Conservation (phyloP, 2,888 invertebrate genomes). For the Papilio gigon region DNA sequence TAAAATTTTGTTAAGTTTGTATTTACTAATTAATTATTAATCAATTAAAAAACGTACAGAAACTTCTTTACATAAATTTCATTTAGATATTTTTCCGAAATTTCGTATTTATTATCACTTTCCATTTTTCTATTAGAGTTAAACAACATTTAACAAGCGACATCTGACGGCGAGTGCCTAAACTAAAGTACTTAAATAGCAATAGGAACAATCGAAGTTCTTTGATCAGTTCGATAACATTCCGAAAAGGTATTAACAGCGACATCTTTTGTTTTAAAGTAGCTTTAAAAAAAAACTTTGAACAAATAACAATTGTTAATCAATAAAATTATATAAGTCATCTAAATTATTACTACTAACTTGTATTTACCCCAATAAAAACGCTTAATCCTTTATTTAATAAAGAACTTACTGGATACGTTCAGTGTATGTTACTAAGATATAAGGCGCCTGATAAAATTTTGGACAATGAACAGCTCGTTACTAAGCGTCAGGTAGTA, state of each 20-base stretch:
- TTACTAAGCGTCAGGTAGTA: background rate
- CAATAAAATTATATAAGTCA: background rate
- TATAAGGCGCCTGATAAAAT: slow-evolving; percentile 1
- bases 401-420: background rate
- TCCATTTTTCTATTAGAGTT: too few relatives aligned
- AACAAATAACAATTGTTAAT: background rate
- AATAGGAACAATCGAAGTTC: background rate
- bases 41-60: too few relatives aligned
- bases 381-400: background rate
- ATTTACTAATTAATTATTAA: too few relatives aligned
- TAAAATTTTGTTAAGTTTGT: too few relatives aligned
- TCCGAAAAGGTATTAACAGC: background rate
- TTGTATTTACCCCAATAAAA: background rate
- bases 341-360: background rate
- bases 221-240: background rate
- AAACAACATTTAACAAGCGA: background rate
- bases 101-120: background rate
- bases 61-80: too few relatives aligned
- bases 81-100: background rate
- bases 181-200: slow-evolving; percentile 21
- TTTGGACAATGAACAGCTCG: background rate
- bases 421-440: background rate
- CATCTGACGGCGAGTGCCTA: slow-evolving; percentile 20
- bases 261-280: slow-evolving; percentile 24
- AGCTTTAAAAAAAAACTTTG: background rate